Percentiles rank a stretch among this genome's conserved stretches.
phyloP scores from a whole-genome alignment of 2,888 invertebrate species.

The Plemyria rubiginata region DNA sequence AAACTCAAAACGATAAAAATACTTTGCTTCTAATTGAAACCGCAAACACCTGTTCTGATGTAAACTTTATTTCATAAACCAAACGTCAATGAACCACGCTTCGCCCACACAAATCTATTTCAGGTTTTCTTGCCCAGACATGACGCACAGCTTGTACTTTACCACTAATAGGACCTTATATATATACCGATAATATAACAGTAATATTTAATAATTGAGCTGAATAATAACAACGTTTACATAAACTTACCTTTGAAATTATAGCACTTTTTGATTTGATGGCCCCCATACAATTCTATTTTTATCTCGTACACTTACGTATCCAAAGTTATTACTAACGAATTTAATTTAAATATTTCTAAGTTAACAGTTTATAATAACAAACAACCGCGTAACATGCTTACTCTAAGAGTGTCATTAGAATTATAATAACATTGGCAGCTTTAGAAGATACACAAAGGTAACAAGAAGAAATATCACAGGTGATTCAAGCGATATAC shows the following conservation, averaged over 20 bases:
- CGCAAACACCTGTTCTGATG: constrained; percentile 10
- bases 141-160: neutral
- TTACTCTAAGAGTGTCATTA: constrained; percentile 63
- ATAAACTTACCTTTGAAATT: constrained; percentile 65
- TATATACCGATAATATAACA: no score
- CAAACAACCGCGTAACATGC: constrained; percentile 57
- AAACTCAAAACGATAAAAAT: neutral
- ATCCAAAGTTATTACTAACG: neutral
- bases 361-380: neutral
- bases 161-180: neutral
- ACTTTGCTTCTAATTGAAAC: constrained; percentile 1
- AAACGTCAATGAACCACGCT: constrained; percentile 6
- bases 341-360: neutral
- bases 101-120: constrained; percentile 7
- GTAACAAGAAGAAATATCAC: constrained; percentile 73
- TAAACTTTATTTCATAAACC: constrained; percentile 10
- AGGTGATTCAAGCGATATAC: constrained; percentile 79
- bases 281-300: constrained; percentile 76
- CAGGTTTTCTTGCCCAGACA: constrained; percentile 7
- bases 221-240: neutral
- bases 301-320: constrained; percentile 36
- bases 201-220: neutral
- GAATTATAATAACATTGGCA: constrained; percentile 63
- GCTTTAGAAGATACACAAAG: constrained; percentile 63
- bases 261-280: constrained; percentile 73